phyloP scores from a whole-genome alignment of 2,797 vertebrate genomes.

The Adrianichthys oophorus region DNA sequence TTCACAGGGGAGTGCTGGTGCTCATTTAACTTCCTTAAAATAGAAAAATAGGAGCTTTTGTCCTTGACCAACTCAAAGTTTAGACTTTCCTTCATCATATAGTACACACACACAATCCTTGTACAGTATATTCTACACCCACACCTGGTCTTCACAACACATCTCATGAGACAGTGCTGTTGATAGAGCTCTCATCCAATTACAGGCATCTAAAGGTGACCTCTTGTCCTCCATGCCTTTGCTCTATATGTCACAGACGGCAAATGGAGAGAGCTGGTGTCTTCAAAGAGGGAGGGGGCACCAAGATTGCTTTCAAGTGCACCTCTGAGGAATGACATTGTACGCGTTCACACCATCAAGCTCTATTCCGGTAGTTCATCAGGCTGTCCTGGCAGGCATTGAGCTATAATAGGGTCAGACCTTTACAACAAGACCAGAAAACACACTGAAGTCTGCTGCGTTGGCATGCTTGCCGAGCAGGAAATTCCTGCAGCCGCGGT shows the following conservation, averaged over 20 bases:
- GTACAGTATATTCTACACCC: constrained; percentile 16
- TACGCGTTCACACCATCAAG: constrained; percentile 46
- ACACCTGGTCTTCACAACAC: constrained; percentile 16
- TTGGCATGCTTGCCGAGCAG: constrained; percentile 46
- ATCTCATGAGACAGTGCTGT: constrained; percentile 30
- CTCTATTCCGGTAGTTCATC: constrained; percentile 51
- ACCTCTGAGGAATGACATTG: constrained; percentile 48
- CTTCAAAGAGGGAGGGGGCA: constrained; percentile 21
- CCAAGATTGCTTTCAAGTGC: constrained; percentile 28
- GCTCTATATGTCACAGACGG: constrained; percentile 52
- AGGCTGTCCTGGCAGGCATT: constrained; percentile 45
- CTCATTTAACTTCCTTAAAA: no score
- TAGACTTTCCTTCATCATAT: neutral
- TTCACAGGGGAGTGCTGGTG: no score
- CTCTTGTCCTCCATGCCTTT: constrained; percentile 34
- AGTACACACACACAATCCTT: constrained; percentile 20
- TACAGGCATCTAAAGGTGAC: constrained; percentile 61
- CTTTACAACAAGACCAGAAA: constrained; percentile 55
- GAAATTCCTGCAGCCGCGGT: constrained; percentile 28
- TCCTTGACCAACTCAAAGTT: no score
- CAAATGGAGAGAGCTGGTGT: constrained; percentile 25
- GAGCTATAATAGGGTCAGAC: constrained; percentile 65
- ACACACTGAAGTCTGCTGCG: constrained; percentile 50
- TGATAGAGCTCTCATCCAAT: constrained; percentile 59
- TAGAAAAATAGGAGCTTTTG: neutral